Evolutionary conservation across 2,797 vertebrate species (phyloP), one percentile per base, ranked within the genome.

Genomic region (Pangasius larnaudii): DNA sequence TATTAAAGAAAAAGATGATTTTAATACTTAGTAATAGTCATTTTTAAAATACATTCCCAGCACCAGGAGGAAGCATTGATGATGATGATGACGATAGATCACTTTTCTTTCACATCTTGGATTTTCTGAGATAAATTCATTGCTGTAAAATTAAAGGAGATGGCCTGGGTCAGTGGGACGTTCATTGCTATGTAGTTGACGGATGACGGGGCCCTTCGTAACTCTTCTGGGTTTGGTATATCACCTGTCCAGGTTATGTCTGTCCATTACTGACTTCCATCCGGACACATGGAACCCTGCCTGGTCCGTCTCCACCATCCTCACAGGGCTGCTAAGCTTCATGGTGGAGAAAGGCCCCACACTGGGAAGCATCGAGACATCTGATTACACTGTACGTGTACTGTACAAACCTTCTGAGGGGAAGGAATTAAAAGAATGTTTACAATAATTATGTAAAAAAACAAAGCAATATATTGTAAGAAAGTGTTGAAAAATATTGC

Each of bases 301-400:
- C 0, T 99, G 98, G 98, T 99, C 98, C 0, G 98, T 99, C 69
- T 99, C 98, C 22, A 99, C 98, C 36, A 99, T 99, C 93, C 94
- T 99, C 88, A 99, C 98, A 0, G 98, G 98, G 82, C 97, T 99
- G 46, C 97, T 99, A 85, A 99, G 98, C 93, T 99, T 99, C 91
- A 99, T 99, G 99, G 98, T 99, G 91, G 99, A 99, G 92, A 99
- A 98, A 85, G 99, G 99, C 4, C 98, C 99, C 85, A 99, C 98
- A 46, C 94, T 99, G 86, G 99, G 98, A 92, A 99, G 98, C 93
- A 98, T 99, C 39, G 99, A 99, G 94, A 99, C 99, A 0, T 99
- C 98, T 0, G 99, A 99, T 94, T 99, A 98, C 93, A 98, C 98
- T 22, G 98, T 99, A 93, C 96, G 97, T 90, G 27, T 30, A 19